Base-by-base conservation (phyloP, 2,113 vertebrate genomes). In the Semnornis frantzii region DNA sequence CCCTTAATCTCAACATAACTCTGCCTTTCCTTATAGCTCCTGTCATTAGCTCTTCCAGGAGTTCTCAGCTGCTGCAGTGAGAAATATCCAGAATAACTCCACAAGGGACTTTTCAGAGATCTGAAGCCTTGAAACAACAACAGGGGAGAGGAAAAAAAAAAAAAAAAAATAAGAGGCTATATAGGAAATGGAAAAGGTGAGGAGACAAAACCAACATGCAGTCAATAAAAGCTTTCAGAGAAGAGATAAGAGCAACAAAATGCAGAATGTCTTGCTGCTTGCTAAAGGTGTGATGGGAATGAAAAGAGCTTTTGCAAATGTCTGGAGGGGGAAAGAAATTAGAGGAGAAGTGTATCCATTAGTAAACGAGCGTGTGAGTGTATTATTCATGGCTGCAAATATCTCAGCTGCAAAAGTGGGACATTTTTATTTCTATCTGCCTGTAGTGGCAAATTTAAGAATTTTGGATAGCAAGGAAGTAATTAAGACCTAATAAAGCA, bases 221-320 rank as follows among this genome's bases (percentile, higher is more conserved):
- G 87, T 85, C 89, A 91, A 87, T 95, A 93, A 95, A 96, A 94
- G 87, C 91, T 94, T 92, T 85, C 75, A 85, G 75, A 76, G 72
- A 57, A 60, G 59, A 91, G 92, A 92, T 89, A 90, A 96, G 82
- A 92, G 65, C 57, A 77, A 86, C 76, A 72, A 90, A 96, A 92
- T 48, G 74, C n/a, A 71, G 82, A 81, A 78, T 15, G 58, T 70
- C 66, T 94, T 91, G 58, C 69, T 86, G 85, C 62, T 86, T 2
- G 8, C 87, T 88, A 33, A 94, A 89, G 72, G 91, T 94, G 91
- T 94, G 89, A 93, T 71, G 91, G 54, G 91, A 95, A 95, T 94
- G 79, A 88, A 94, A 96, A 91, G 82, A 58, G 65, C 79, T 93
- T 96, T 92, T 78, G 73, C 87, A 92, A 94, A 90, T 84, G 66